These are phyloP conservation scores for Apodemus speciosus DNA, from an alignment of 2,113 vertebrate species.

Conservation along the genomic window DNA sequence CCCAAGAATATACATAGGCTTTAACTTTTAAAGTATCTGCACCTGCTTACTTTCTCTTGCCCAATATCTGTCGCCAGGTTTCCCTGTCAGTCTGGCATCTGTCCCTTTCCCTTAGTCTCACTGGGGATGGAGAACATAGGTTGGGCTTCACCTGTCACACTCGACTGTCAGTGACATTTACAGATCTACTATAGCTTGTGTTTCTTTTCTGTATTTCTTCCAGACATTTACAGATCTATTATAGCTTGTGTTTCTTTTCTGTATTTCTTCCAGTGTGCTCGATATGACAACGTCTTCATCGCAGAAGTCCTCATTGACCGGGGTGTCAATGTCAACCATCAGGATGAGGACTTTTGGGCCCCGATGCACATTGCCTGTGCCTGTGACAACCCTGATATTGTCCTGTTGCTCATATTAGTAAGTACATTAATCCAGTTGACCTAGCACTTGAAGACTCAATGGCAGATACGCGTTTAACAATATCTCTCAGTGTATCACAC, in stretches of 20 bases:
- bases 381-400: constrained; percentile 93
- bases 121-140: background rate
- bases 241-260: background rate
- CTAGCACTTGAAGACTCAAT: background rate
- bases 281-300: constrained; percentile 94
- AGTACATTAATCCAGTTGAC: constrained; percentile 72
- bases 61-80: background rate
- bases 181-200: background rate
- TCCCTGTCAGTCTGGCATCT: accelerated
- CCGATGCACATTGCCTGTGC: constrained; percentile 94
- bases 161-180: background rate
- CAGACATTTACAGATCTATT: constrained; percentile 77
- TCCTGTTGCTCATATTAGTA: constrained; percentile 94
- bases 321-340: constrained; percentile 93
- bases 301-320: constrained; percentile 94
- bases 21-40: background rate
- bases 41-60: background rate
- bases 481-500: background rate
- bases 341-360: constrained; percentile 97
- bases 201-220: constrained; percentile 36
- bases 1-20: background rate
- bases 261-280: constrained; percentile 90
- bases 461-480: background rate
- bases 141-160: background rate
- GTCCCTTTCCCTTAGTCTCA: background rate